Base-by-base conservation (phyloP, 2,797 vertebrate genomes). In the Mormyrus proboscirostris region DNA sequence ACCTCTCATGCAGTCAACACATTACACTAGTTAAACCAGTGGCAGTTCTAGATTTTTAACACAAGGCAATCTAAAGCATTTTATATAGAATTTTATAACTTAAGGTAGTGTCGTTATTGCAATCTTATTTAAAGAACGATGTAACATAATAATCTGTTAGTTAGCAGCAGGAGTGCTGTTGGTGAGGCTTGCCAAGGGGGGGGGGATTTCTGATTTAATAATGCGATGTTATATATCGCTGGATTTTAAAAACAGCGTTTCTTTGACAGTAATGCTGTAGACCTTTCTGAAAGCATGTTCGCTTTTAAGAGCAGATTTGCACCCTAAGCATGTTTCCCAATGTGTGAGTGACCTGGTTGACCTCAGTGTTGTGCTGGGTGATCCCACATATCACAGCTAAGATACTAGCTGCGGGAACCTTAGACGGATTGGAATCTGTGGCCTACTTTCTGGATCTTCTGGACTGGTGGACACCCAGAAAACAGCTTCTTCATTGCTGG, bases 401-500 rank as follows among this genome's bases (percentile, higher is more conserved):
- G 83, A 50, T 0, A 4, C 22, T 85, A 51, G 83, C 19, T 50
- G 4, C 10, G 22, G 83, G 10, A 85, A 85, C 50, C 49, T 53
- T 29, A 85, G 83, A 85, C 1, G 25, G 85, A n/a, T 57, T n/a
- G 12, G 85, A n/a, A 41, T 87, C 16, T 29, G 25, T 57, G 53
- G 33, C 53, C 85, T 33, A 87, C 51, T 87, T 57, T 87, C 29
- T 87, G 33, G 51, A 29, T 33, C 85, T 38, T 88, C 73, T 79
- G 38, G 16, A 79, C 16, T 79, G 38, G 33, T 33, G 57, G 55
- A 12, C n/a, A n/a, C 25, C n/a, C 29, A n/a, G 50, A 87, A 86
- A 51, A 38, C 29, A 25, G 51, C 25, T 29, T 19, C 4, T 87
- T 19, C 55, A 22, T 41, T 62, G 33, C 38, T 62, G 33, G 19